Evolutionary conservation across 2,888 invertebrate genomes (phyloP).

Genomic region (Ctenicera cuprea): DNA sequence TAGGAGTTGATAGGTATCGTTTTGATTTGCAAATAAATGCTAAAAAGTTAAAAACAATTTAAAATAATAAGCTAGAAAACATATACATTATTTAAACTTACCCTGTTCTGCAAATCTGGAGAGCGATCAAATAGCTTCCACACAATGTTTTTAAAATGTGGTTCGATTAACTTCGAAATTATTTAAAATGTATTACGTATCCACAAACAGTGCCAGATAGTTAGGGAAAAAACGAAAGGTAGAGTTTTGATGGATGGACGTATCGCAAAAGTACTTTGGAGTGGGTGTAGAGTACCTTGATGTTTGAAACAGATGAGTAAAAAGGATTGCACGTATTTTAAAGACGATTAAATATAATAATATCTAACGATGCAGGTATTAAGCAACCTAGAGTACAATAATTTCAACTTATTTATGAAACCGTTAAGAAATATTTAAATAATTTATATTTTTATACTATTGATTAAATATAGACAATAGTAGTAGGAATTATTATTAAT

Average conservation of each 20-base stretch:
- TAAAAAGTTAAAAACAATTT: neutral
- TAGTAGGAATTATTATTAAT: conserved; percentile 73
- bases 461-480: conserved; percentile 73
- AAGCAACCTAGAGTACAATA: conserved; percentile 71
- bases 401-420: conserved; percentile 68
- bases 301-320: conserved; percentile 55
- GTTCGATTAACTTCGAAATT: conserved; percentile 60
- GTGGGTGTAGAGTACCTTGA: conserved; percentile 47
- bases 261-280: conserved; percentile 41
- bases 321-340: conserved; percentile 70
- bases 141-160: conserved; percentile 58
- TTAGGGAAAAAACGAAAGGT: conserved; percentile 58
- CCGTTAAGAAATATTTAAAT: conserved; percentile 69
- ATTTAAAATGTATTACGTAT: conserved; percentile 65
- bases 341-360: conserved; percentile 68
- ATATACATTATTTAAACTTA: conserved; percentile 39
- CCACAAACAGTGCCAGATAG: conserved; percentile 65
- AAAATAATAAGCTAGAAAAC: neutral
- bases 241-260: conserved; percentile 44
- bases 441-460: conserved; percentile 72
- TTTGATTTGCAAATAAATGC: conserved; percentile 10
- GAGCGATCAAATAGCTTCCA: conserved; percentile 54
- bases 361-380: conserved; percentile 70
- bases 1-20: neutral
- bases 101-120: conserved; percentile 52